Conservation (phyloP, 2,797 vertebrate species). For the Melanotaenia boesemani region DNA sequence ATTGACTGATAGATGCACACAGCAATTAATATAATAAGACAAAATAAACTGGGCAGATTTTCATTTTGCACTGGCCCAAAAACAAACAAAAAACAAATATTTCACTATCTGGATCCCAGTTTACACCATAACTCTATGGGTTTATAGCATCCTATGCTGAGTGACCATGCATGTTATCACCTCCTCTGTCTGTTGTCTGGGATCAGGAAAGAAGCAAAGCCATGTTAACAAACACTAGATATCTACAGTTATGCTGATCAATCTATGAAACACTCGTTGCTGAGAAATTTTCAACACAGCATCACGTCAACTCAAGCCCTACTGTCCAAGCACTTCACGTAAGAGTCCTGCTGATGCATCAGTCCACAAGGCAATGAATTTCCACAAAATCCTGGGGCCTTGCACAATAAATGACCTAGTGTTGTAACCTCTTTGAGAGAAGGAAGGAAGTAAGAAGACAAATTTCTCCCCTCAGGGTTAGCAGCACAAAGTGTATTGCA, state of each 20-base stretch:
- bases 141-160: too few species aligned
- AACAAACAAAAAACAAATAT: too few species aligned
- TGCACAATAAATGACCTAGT: constrained; percentile 48
- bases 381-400: constrained; percentile 31
- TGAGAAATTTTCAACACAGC: constrained; percentile 16
- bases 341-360: constrained; percentile 27
- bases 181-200: too few species aligned
- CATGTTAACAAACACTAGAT: neutral
- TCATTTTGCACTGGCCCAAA: too few species aligned
- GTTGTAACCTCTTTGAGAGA: constrained; percentile 39
- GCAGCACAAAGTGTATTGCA: constrained; percentile 24
- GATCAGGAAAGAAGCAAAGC: neutral
- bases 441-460: constrained; percentile 28
- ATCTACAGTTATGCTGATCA: neutral
- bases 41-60: too few species aligned
- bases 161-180: too few species aligned
- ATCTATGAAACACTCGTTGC: neutral
- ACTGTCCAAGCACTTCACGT: constrained; percentile 20
- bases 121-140: too few species aligned
- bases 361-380: constrained; percentile 45
- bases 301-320: constrained; percentile 1
- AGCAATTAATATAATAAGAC: too few species aligned
- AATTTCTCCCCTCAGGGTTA: constrained; percentile 36
- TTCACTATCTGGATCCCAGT: too few species aligned
- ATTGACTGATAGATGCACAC: neutral